phyloP scores from a whole-genome alignment of 2,113 vertebrate species.

The Lophochroa leadbeateri region DNA sequence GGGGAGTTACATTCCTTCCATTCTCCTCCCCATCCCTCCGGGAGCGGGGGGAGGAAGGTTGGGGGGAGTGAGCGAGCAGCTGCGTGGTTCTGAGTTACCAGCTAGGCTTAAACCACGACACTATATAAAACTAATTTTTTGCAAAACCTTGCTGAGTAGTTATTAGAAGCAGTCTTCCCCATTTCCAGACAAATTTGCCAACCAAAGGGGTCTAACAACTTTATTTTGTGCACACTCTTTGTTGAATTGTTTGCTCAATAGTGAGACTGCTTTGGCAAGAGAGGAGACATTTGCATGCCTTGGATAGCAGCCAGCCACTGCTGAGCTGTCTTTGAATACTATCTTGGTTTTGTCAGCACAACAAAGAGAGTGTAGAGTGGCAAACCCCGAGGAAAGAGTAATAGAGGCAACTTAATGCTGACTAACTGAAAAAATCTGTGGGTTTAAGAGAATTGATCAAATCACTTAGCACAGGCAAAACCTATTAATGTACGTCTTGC shows the following conservation, averaged over 20 bases:
- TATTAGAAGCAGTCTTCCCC: not conserved
- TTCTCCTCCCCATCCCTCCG: too few species aligned
- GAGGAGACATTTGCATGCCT: not conserved
- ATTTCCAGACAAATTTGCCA: not conserved
- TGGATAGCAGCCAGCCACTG: not conserved
- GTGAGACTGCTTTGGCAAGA: rapidly evolving
- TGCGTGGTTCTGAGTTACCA: too few species aligned
- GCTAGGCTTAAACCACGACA: too few species aligned
- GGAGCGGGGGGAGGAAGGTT: too few species aligned
- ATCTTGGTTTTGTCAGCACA: not conserved
- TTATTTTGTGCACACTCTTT: not conserved
- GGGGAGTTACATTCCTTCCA: too few species aligned
- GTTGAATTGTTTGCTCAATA: not conserved
- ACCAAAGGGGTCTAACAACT: not conserved
- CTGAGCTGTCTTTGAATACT: not conserved
- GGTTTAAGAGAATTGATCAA: not conserved
- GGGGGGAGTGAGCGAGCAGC: too few species aligned
- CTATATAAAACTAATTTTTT: not conserved
- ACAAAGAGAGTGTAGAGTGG: not conserved
- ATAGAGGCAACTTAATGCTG: not conserved
- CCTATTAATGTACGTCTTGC: not conserved
- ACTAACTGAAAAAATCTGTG: not conserved
- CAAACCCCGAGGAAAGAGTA: not conserved
- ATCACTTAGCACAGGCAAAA: not conserved
- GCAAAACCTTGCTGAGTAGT: not conserved